Evolutionary conservation across 2,888 invertebrate species (phyloP), one percentile per base, ranked within the genome.

Genomic region (Acanthosepion lycidas): DNA sequence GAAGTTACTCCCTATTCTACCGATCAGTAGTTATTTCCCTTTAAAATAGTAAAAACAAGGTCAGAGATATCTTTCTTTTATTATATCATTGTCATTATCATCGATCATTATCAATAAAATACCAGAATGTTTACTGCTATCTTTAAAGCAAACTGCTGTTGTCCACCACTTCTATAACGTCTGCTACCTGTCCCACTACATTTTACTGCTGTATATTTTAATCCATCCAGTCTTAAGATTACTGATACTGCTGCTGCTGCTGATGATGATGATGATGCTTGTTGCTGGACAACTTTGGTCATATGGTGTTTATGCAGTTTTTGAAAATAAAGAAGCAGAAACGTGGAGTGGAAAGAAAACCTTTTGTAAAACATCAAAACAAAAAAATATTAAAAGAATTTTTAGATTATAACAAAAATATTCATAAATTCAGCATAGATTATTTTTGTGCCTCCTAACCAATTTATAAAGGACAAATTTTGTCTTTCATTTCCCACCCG

Each of bases 241-340:
- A 78, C 78, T 78, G 78, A 78, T 78, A 78, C 78, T 78, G 78
- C 78, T 78, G 78, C 78, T 78, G 64, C 78, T 78, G 78, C 78
- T 78, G 78, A n/a, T 78, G 64, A 64, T 64, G 26, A 64, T 64
- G 78, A 78, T 78, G 78, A 78, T 78, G 78, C 78, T 78, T 78
- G 78, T 78, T 78, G 78, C 78, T 78, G 78, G 78, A 33, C 78
- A 78, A 78, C 78, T 78, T 78, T 78, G 78, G 78, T 78, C n/a
- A 33, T 78, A 33, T 78, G 78, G 33, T 78, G n/a, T 33, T 78
- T 78, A 78, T 78, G 28, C 28, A 78, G n/a, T 33, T 78, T 78
- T 78, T n/a, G 9, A n/a, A n/a, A 78, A n/a, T 78, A 78, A 78
- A 78, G 78, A 64, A 64, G 28, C 8, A 64, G 28, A 28, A 64